Percentiles rank a stretch among this genome's conserved stretches.
These are phyloP conservation scores for Mythimna vitellina DNA, from an alignment of 2,888 invertebrate genomes.

Conservation along the genomic window DNA sequence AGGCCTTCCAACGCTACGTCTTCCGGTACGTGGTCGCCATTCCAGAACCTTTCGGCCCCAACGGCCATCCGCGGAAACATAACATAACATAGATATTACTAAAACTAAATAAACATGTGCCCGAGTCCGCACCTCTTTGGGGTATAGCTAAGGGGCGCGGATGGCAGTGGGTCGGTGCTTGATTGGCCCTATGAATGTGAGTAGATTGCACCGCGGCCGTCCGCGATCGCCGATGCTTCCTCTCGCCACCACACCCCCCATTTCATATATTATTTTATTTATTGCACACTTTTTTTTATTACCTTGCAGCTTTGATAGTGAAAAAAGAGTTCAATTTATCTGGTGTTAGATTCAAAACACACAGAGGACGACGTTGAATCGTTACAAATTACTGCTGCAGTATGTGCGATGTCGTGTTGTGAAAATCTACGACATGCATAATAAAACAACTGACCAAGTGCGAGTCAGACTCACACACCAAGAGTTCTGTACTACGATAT, in stretches of 20 bases:
- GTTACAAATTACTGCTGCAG: too few relatives aligned
- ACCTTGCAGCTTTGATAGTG: conserved; percentile 26
- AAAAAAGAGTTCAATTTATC: conserved; percentile 18
- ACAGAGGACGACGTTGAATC: background rate
- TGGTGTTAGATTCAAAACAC: background rate
- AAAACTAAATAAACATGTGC: conserved; percentile 17
- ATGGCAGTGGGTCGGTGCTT: conserved; percentile 86
- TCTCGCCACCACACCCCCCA: conserved; percentile 56
- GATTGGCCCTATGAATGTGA: conserved; percentile 90
- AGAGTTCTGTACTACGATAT: too few relatives aligned
- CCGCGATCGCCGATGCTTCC: conserved; percentile 64
- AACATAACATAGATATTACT: background rate
- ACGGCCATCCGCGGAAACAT: too few relatives aligned
- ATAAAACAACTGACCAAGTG: background rate
- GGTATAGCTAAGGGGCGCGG: conserved; percentile 82
- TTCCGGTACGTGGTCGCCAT: too few relatives aligned
- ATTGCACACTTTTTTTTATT: conserved; percentile 41
- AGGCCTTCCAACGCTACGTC: too few relatives aligned
- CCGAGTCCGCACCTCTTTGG: conserved; percentile 74
- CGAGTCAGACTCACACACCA: too few relatives aligned
- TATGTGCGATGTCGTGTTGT: background rate
- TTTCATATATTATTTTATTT: conserved; percentile 58
- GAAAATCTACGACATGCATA: background rate
- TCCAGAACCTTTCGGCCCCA: too few relatives aligned
- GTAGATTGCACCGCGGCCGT: conserved; percentile 84